These are phyloP conservation scores for Blera fallax DNA, from an alignment of 2,888 invertebrate genomes.

Conservation along the genomic window DNA sequence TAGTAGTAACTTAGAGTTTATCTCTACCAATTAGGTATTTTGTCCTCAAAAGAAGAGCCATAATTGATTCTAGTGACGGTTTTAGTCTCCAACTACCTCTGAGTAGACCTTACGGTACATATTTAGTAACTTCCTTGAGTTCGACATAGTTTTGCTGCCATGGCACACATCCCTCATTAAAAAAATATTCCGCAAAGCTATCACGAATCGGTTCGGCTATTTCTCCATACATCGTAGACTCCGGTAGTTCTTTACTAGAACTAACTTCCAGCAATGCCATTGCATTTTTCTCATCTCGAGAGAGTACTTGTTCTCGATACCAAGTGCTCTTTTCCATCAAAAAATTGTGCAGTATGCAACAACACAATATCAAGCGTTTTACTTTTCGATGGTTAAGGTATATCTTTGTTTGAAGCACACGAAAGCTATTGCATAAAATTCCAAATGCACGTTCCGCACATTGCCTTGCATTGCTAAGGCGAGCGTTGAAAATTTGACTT, in stretches of 20 bases:
- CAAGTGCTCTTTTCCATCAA: conserved; percentile 1
- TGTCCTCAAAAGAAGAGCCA: no score
- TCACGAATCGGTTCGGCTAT: neutral
- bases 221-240: neutral
- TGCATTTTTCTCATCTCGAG: neutral
- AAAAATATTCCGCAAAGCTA: neutral
- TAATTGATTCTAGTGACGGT: no score
- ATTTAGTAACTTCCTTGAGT: neutral
- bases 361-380: neutral
- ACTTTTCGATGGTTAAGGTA: conserved; percentile 6
- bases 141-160: neutral
- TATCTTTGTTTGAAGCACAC: conserved; percentile 6
- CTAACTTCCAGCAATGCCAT: neutral
- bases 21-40: no score
- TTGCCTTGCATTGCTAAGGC: conserved; percentile 29
- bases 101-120: neutral
- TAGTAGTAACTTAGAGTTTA: no score
- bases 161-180: neutral
- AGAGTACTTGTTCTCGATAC: neutral
- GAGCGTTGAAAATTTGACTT: neutral
- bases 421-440: conserved; percentile 17
- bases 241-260: conserved; percentile 76
- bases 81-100: no score
- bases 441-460: conserved; percentile 21
- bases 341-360: conserved; percentile 37